Percentiles rank a stretch among this genome's conserved stretches.
Conservation (phyloP, 2,888 invertebrate genomes). For the Nemotelus pantherinus region DNA sequence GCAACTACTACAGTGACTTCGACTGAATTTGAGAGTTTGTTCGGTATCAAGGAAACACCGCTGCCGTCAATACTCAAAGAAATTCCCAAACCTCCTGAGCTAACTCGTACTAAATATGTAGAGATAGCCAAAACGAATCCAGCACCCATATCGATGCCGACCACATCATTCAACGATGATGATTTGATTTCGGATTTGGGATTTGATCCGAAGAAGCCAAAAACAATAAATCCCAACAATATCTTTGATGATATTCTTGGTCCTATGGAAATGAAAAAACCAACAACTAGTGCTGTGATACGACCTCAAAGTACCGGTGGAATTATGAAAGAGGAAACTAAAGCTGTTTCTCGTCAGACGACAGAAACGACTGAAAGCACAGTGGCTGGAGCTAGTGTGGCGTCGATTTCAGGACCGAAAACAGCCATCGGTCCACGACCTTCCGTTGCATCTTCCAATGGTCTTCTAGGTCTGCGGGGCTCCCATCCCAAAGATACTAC, state of each 20-base stretch:
- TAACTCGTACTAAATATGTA: neutral
- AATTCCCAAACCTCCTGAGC: neutral
- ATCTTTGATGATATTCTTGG: constrained; percentile 62
- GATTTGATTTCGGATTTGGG: constrained; percentile 62
- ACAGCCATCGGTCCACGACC: constrained; percentile 58
- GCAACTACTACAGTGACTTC: constrained; percentile 39
- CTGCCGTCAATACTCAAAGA: constrained; percentile 34
- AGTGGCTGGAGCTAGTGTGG: constrained; percentile 47
- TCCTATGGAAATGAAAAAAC: constrained; percentile 55
- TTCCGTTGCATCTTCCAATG: constrained; percentile 56
- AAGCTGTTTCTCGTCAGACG: constrained; percentile 61
- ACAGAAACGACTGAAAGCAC: constrained; percentile 62
- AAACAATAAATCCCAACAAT: constrained; percentile 56
- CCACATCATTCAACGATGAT: constrained; percentile 54
- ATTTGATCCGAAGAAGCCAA: constrained; percentile 64
- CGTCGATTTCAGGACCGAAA: constrained; percentile 57
- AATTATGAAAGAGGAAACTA: constrained; percentile 35
- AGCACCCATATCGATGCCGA: neutral
- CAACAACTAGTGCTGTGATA: constrained; percentile 54
- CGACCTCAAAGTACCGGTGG: constrained; percentile 51
- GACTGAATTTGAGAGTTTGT: constrained; percentile 60
- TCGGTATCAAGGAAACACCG: constrained; percentile 59
- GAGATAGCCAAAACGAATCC: constrained; percentile 53
- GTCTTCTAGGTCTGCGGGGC: constrained; percentile 54
- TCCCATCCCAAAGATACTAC: neutral